Evolutionary conservation across 2,888 invertebrate genomes (phyloP), one percentile per base, ranked within the genome.

Genomic region (Rhorus exstirpatorius): DNA sequence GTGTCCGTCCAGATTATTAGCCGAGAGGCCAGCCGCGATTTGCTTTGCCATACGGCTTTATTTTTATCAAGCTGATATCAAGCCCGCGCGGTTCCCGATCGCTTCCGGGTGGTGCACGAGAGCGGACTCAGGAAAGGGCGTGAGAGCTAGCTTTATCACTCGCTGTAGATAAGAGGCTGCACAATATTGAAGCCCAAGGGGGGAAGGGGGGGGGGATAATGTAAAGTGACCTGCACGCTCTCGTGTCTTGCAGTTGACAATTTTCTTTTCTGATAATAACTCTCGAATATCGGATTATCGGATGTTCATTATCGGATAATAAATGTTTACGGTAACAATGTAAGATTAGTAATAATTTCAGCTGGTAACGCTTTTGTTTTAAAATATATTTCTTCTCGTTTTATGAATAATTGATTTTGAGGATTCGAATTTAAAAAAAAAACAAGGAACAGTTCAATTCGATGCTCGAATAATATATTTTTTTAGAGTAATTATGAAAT

Each of bases 51-150:
- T n/a, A 60, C 61, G 38, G 68, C 38, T 77, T 71, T 81, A 77
- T 51, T 17, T 46, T 8, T 46, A 3, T 41, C 63, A 63, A 63
- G 80, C 77, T 67, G 76, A 71, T 81, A 68, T 55, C 55, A 19
- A 26, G 46, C 31, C 24, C 21, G n/a, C n/a, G n/a, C 12, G 14
- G 17, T 74, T 60, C 31, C 41, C n/a, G 74, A 53, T 61, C 53
- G 53, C 55, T 75, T 75, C 75, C 74, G 79, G 67, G 41, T 80
- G 46, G 17, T 17, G 49, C 19, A 35, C 67, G 53, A 35, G 61
- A 19, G 49, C 49, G 0, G 3, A 3, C 49, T 49, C 53, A 31
- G 63, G 72, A 77, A 81, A 81, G 77, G 81, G 67, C 81, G 77
- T 81, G 77, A 46, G 31, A 14, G 6, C 24, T 31, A 14, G 77